phyloP scores from a whole-genome alignment of 2,113 vertebrate species.

The Petrocephalus microphthalmus region DNA sequence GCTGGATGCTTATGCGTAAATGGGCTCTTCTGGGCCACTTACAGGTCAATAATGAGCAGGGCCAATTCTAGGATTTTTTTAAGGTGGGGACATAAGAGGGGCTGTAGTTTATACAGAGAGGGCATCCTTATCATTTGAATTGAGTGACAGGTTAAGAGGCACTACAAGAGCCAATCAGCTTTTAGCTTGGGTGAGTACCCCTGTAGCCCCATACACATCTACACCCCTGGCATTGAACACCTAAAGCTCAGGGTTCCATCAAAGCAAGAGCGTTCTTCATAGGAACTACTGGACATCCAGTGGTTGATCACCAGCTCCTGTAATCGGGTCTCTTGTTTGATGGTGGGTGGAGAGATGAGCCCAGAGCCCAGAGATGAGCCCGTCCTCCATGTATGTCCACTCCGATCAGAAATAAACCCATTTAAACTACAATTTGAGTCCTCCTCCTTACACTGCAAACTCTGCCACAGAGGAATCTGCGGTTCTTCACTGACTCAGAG shows the following conservation, averaged over 20 bases:
- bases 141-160: not conserved
- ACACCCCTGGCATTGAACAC: not conserved
- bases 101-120: not conserved
- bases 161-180: not conserved
- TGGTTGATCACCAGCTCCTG: not conserved
- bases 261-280: not conserved
- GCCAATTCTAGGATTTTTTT: not conserved
- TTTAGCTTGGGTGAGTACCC: too few species aligned
- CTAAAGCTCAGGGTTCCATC: not conserved
- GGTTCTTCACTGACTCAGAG: not conserved
- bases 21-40: not conserved
- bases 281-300: not conserved
- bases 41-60: not conserved
- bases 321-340: not conserved
- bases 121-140: not conserved
- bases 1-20: not conserved
- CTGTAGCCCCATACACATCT: not conserved
- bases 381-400: not conserved
- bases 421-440: not conserved
- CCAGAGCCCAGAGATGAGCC: not conserved
- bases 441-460: not conserved
- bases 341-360: not conserved
- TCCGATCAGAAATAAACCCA: not conserved
- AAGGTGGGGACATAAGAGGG: not conserved
- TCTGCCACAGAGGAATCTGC: not conserved